phyloP scores from a whole-genome alignment of 2,113 vertebrate species.

The Pomatostomus ruficeps region DNA sequence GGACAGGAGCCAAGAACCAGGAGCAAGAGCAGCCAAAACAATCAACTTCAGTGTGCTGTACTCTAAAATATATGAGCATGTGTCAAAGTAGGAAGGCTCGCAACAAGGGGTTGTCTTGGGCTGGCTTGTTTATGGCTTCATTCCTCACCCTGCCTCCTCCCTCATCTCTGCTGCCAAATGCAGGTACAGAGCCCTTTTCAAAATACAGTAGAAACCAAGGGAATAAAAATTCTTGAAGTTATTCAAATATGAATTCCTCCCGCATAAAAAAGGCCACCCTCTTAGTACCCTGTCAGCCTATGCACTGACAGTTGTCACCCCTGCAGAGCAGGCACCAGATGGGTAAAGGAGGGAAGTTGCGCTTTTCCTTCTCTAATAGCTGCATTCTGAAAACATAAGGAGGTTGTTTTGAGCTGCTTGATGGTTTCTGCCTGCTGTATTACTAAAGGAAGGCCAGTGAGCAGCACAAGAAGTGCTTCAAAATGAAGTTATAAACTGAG shows the following conservation, averaged over 20 bases:
- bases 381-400: background rate
- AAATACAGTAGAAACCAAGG: background rate
- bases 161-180: background rate
- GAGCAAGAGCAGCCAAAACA: conserved; percentile 10
- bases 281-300: background rate
- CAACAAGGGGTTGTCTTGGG: conserved; percentile 8
- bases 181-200: background rate
- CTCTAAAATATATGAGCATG: background rate
- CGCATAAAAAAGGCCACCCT: background rate
- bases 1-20: background rate
- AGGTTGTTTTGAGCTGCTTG: background rate
- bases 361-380: background rate
- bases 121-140: background rate
- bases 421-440: background rate
- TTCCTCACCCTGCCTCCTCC: background rate
- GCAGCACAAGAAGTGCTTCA: background rate
- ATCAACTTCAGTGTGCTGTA: background rate
- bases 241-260: background rate
- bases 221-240: background rate
- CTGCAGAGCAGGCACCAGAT: conserved; percentile 3
- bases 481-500: background rate
- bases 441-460: background rate
- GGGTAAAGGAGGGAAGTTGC: background rate
- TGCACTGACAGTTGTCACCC: background rate
- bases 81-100: conserved; percentile 1